These are phyloP conservation scores for Melanostoma mellinum DNA, from an alignment of 2,888 invertebrate species.

Conservation along the genomic window DNA sequence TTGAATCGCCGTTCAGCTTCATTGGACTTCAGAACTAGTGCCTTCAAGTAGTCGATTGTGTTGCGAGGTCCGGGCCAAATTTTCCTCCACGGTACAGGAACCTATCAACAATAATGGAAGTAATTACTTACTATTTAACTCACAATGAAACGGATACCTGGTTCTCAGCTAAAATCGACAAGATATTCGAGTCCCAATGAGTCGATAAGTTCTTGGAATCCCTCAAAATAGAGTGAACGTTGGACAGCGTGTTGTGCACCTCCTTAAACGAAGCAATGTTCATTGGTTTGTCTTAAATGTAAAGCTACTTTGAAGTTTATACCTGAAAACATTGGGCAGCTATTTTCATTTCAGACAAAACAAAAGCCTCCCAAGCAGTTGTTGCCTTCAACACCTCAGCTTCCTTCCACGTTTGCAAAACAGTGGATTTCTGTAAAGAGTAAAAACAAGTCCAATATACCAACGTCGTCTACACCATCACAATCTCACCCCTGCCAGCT, in stretches of 20 bases:
- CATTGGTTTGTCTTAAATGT: background rate
- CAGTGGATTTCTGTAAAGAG: conserved; percentile 75
- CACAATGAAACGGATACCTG: conserved; percentile 71
- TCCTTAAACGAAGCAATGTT: conserved; percentile 55
- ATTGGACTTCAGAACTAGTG: conserved; percentile 77
- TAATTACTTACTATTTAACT: background rate
- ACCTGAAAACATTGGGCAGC: conserved; percentile 77
- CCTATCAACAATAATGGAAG: conserved; percentile 71
- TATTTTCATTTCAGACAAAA: conserved; percentile 78
- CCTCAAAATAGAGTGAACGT: conserved; percentile 77
- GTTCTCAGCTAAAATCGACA: conserved; percentile 78
- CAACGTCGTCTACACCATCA: accelerated
- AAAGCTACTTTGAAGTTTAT: background rate
- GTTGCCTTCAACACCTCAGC: conserved; percentile 60
- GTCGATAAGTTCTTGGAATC: conserved; percentile 72
- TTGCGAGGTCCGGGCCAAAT: conserved; percentile 79
- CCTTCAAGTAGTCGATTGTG: conserved; percentile 80
- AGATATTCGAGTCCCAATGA: conserved; percentile 74
- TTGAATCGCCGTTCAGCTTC: conserved; percentile 79
- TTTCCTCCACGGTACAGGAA: conserved; percentile 79
- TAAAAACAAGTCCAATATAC: background rate
- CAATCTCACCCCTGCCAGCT: conserved; percentile 83
- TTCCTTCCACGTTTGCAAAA: conserved; percentile 76
- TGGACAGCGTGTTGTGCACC: conserved; percentile 79
- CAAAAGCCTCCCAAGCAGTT: conserved; percentile 79